Evolutionary conservation across 2,888 invertebrate genomes (phyloP).

Genomic region (Nymphalis urticae): DNA sequence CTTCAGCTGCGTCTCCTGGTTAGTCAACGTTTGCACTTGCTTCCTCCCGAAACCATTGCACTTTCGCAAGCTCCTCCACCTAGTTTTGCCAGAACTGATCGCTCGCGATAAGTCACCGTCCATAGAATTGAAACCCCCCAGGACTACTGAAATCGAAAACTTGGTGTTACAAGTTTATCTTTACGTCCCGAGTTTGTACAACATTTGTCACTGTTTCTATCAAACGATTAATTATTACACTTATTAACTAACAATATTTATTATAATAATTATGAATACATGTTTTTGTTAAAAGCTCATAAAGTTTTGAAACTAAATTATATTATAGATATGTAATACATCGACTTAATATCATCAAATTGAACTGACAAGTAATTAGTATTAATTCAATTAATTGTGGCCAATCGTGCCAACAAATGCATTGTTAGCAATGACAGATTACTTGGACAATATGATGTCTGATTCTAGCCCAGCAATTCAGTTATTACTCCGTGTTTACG

Average conservation of each 20-base stretch:
- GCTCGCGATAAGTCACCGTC: neutral
- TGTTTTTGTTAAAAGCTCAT: no score
- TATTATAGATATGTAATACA: neutral
- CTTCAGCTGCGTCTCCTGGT: neutral
- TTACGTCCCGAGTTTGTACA: no score
- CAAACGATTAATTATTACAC: no score
- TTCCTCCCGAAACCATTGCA: neutral
- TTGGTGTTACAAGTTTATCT: no score
- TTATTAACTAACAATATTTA: no score
- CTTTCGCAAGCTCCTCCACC: neutral
- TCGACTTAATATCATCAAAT: constrained; percentile 30
- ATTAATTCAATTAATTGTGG: constrained; percentile 47
- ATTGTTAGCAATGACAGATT: constrained; percentile 66
- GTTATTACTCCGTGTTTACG: no score
- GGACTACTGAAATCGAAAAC: no score
- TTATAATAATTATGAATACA: no score
- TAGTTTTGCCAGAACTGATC: neutral
- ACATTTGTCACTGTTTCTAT: no score
- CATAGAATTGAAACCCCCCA: no score
- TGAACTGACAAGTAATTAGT: constrained; percentile 36
- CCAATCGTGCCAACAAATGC: constrained; percentile 64
- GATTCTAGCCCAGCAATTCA: constrained; percentile 28
- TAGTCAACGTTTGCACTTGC: neutral
- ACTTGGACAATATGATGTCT: constrained; percentile 39
- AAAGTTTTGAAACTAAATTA: no score